Base-by-base conservation (phyloP, 1,140 invertebrate species). In the Pachypsylla venusta region DNA sequence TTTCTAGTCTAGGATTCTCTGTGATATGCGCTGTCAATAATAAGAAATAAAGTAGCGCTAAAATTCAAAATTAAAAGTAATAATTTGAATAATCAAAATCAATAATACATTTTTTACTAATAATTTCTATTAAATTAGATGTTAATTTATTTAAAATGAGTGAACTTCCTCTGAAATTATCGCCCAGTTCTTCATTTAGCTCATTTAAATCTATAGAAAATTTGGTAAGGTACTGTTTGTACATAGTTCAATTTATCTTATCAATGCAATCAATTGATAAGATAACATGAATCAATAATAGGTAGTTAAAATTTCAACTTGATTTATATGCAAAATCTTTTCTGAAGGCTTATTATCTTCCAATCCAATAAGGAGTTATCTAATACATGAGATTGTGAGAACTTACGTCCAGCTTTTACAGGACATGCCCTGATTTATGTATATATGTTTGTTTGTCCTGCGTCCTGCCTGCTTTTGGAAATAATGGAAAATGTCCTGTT, bases 121-220 rank as follows among this genome's bases (percentile, higher is more conserved):
- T n/a, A n/a, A n/a, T n/a, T n/a, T n/a, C n/a, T n/a, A n/a, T n/a
- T n/a, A n/a, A n/a, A n/a, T n/a, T n/a, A n/a, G 30, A 35, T 35
- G 16, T 16, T 12, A 48, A 48, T 48, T n/a, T n/a, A n/a, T 5
- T 5, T 48, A 48, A 48, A 5, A 48, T 48, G 42, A 48, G 42
- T 48, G 7, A 48, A 48, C 16, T 48, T 10, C 22, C 42, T 3
- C 16, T 48, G 16, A 48, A 48, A 7, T 7, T 19, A n/a, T 48
- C 42, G 5, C 42, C 16, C 22, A 19, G n/a, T 10, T n/a, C 42
- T 10, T 48, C 42, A 19, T 19, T 22, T 7, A 48, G 42, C 42
- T 48, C 42, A 48, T 48, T 48, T 22, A 48, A 48, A 22, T 48
- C 42, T n/a, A 10, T 48, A 22, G 42, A 48, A 48, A 48, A 48